A percentile compares a stretch with the other conserved stretches of the same genome.
Evolutionary conservation across 1,140 invertebrate genomes (phyloP).

Genomic region (Bilobella aurantiaca): DNA sequence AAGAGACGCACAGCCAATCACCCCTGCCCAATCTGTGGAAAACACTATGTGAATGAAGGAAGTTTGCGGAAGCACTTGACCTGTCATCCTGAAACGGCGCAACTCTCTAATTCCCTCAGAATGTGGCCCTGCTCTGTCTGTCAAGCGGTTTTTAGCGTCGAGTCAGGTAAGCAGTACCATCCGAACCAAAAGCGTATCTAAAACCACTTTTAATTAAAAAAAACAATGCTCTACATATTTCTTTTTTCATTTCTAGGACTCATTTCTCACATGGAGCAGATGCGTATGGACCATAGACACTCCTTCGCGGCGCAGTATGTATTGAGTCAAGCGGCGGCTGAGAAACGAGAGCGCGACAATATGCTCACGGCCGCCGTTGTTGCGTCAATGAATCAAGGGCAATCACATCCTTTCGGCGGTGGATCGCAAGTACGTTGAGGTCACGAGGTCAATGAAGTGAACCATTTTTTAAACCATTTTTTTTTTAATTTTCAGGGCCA

Average conservation of each 20-base stretch:
- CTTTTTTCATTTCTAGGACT: constrained; percentile 51
- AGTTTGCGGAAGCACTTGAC: constrained; percentile 75
- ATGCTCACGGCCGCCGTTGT: constrained; percentile 54
- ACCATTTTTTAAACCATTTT: too few species aligned
- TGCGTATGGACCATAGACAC: constrained; percentile 93
- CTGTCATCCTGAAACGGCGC: constrained; percentile 79
- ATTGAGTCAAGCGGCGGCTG: constrained; percentile 75
- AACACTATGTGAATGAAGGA: constrained; percentile 89
- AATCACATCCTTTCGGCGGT: constrained; percentile 28
- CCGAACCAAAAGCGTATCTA: neutral
- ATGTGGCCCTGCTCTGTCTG: constrained; percentile 87
- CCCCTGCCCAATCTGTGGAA: constrained; percentile 85
- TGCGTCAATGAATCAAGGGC: constrained; percentile 39
- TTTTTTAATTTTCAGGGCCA: constrained; percentile 18
- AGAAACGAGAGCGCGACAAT: constrained; percentile 68
- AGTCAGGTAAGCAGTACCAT: constrained; percentile 57
- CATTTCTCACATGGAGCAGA: constrained; percentile 87
- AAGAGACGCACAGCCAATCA: constrained; percentile 85
- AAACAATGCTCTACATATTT: neutral
- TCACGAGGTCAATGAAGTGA: too few species aligned
- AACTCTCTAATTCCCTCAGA: constrained; percentile 68
- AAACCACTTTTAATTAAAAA: neutral
- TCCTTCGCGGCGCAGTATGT: constrained; percentile 90
- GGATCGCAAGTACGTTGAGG: constrained; percentile 32
- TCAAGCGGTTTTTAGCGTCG: constrained; percentile 84